Evolutionary conservation across 2,797 vertebrate genomes (phyloP), one percentile per base, ranked within the genome.

Genomic region (Emys orbicularis): DNA sequence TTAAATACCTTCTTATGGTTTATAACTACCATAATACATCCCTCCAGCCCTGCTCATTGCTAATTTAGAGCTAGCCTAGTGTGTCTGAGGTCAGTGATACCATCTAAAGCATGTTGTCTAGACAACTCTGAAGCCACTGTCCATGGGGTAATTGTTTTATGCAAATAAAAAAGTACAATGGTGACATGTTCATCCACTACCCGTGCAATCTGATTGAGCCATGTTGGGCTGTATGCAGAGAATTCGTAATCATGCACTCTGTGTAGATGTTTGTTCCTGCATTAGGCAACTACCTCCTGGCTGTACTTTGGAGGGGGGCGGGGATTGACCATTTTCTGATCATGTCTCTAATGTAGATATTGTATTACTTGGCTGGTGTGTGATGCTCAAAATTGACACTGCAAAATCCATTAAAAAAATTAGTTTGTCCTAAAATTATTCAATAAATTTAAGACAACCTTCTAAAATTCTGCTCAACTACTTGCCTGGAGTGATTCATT

Each of bases 1-100:
- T 99, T 99, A 99, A 99, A 99, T 99, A 99, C 99, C 99, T 99
- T 99, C 98, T 98, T 98, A 98, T 98, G 98, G 98, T 98, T 99
- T 99, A 98, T 99, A 99, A 99, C 98, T 98, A 97, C 98, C 98
- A 98, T 98, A 99, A 99, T 99, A 99, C 98, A 98, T 98, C 99
- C 98, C 96, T 98, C 98, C 98, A 98, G 98, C 98, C 98, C 98
- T 98, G 98, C 97, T 99, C 99, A 98, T 98, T 98, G 99, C 98
- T 99, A 99, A 99, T 99, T 99, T 99, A 99, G 99, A 99, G 98
- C 98, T 98, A 98, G 98, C 98, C 98, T 98, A 98, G 98, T 98
- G 98, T 98, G 98, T 99, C 98, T 98, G 97, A 98, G 98, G 99
- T 99, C 98, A 99, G 98, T 74, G 98, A 99, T 99, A 99, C 98